Percentiles rank a stretch among this genome's conserved stretches.
Conservation (phyloP, 2,113 vertebrate genomes). For the Platysteira castanea region DNA sequence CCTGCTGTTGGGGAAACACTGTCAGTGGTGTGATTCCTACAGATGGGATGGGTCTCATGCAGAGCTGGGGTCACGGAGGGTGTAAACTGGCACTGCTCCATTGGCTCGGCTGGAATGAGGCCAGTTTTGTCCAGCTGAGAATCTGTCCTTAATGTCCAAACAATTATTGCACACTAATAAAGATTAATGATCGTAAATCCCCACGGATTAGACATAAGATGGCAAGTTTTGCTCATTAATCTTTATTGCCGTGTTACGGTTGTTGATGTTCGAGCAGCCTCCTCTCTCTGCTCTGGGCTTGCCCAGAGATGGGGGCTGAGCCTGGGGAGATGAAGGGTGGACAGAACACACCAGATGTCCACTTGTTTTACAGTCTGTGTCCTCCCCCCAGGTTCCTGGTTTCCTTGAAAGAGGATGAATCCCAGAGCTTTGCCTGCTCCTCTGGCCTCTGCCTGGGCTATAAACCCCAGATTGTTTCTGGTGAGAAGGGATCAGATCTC, state of each 20-base stretch:
- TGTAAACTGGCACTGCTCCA: constrained; percentile 39
- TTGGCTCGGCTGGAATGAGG: constrained; percentile 3
- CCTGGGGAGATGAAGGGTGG: not conserved
- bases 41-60: not conserved
- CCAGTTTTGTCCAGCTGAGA: constrained; percentile 56
- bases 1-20: constrained; percentile 56
- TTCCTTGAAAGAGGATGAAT: constrained; percentile 47
- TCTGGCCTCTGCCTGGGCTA: constrained; percentile 17
- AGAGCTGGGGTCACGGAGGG: not conserved
- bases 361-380: not conserved
- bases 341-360: not conserved
- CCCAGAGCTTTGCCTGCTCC: constrained; percentile 31
- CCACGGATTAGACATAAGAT: not conserved
- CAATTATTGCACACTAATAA: constrained; percentile 46
- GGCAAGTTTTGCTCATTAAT: constrained; percentile 53
- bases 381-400: not conserved
- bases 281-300: not conserved
- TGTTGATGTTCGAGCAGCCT: not conserved
- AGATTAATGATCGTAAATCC: constrained; percentile 56
- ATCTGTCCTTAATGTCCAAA: constrained; percentile 47
- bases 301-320: not conserved
- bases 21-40: not conserved
- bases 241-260: constrained; percentile 28
- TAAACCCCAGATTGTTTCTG: constrained; percentile 55
- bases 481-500: constrained; percentile 41